Percentiles rank a stretch among this genome's conserved stretches.
Evolutionary conservation across 2,113 vertebrate species (phyloP).

Genomic region (Alethe castanea): DNA sequence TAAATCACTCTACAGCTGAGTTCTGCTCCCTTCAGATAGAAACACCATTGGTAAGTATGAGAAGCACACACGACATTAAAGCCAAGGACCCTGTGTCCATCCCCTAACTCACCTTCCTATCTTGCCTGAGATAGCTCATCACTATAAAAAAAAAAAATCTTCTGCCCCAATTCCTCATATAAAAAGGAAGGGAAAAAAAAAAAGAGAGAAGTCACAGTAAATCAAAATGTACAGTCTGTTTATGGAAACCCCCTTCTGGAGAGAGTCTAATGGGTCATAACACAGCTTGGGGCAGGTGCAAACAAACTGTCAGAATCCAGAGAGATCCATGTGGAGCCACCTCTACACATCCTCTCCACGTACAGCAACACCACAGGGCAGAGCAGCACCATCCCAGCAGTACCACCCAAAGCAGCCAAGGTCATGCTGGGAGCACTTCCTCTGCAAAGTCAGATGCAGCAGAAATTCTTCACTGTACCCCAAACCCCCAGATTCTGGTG

Average conservation of each 20-base stretch:
- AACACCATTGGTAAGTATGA: neutral
- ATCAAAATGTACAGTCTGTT: neutral
- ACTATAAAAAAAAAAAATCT: neutral
- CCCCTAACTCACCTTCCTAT: neutral
- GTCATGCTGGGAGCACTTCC: neutral
- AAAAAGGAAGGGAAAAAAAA: neutral
- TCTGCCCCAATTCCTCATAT: neutral
- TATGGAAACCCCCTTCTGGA: neutral
- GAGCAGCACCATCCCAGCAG: neutral
- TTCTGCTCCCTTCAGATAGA: neutral
- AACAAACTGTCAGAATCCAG: neutral
- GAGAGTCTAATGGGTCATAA: neutral
- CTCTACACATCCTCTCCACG: neutral
- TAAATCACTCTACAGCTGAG: neutral
- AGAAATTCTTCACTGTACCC: neutral
- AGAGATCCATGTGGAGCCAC: neutral
- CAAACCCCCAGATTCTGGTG: neutral
- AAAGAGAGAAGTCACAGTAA: neutral
- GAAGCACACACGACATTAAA: neutral
- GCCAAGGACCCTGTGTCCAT: neutral
- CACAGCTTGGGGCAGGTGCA: neutral
- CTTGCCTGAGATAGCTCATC: neutral
- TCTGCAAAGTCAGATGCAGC: neutral
- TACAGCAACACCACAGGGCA: neutral
- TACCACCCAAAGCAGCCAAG: neutral